phyloP scores from a whole-genome alignment of 2,888 invertebrate species.

The Spodoptera littoralis region DNA sequence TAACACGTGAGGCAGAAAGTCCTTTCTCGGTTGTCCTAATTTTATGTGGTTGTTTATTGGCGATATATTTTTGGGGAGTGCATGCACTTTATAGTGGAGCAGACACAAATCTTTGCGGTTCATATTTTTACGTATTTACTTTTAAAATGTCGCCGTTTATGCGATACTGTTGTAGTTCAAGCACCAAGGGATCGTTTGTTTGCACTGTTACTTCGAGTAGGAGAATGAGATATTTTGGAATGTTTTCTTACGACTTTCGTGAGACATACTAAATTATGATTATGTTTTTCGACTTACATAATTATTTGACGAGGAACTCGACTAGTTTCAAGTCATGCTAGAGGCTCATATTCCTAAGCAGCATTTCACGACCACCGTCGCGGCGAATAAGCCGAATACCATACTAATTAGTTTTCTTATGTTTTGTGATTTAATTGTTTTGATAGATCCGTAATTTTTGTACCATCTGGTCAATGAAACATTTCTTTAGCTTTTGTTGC shows the following conservation, averaged over 20 bases:
- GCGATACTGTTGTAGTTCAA: constrained; percentile 36
- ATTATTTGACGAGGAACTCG: too few relatives aligned
- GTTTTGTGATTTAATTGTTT: neutral
- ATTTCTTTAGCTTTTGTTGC: too few relatives aligned
- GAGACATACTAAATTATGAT: too few relatives aligned
- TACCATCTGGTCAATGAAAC: neutral
- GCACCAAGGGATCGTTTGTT: constrained; percentile 27
- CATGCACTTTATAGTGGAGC: constrained; percentile 71
- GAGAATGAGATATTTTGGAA: neutral
- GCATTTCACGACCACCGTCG: constrained; percentile 1
- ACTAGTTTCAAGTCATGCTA: too few relatives aligned
- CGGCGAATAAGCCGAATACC: too few relatives aligned
- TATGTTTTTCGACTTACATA: too few relatives aligned
- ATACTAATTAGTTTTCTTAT: constrained; percentile 2
- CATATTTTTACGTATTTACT: constrained; percentile 68
- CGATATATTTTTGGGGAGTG: constrained; percentile 73
- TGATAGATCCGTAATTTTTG: too few relatives aligned
- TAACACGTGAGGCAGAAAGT: constrained; percentile 48
- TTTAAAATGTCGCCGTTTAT: constrained; percentile 45
- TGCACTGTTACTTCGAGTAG: constrained; percentile 15
- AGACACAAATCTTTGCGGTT: constrained; percentile 73
- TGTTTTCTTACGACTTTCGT: constrained; percentile 6
- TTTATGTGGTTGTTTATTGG: constrained; percentile 70
- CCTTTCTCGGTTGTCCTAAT: constrained; percentile 37
- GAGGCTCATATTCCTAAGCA: too few relatives aligned